phyloP scores from a whole-genome alignment of 2,113 vertebrate genomes.

The Empidonax alnorum region DNA sequence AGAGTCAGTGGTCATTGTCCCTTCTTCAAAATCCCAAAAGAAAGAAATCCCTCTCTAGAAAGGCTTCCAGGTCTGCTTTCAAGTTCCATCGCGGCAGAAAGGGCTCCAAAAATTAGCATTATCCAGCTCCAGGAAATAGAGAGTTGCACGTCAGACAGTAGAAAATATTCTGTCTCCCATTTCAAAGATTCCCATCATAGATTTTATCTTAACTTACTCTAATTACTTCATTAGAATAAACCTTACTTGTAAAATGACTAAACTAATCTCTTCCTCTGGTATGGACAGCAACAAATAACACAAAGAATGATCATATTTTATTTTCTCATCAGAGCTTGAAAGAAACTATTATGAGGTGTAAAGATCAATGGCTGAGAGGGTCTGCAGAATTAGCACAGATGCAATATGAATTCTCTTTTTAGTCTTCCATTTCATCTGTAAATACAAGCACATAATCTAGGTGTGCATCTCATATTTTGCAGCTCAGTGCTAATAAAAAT shows the following conservation, averaged over 20 bases:
- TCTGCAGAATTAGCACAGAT: not conserved
- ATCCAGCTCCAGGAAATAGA: not conserved
- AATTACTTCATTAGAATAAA: not conserved
- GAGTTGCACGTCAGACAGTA: not conserved
- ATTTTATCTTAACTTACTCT: not conserved
- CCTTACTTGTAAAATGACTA: not conserved
- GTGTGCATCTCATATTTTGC: not conserved
- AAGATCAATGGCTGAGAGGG: not conserved
- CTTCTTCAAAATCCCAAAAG: not conserved
- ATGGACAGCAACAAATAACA: not conserved
- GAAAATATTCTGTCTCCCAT: not conserved
- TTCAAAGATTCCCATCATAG: not conserved
- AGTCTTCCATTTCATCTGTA: constrained; percentile 28
- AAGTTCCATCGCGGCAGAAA: not conserved
- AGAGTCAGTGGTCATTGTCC: not conserved
- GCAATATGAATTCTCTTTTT: not conserved
- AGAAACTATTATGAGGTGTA: not conserved
- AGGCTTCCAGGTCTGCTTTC: not conserved
- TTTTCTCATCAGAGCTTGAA: constrained; percentile 23
- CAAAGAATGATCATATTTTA: not conserved
- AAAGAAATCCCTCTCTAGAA: not conserved
- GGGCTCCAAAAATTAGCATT: not conserved
- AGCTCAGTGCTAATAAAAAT: constrained; percentile 30
- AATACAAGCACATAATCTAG: constrained; percentile 25
- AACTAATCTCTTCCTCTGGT: not conserved